phyloP scores from a whole-genome alignment of 92 coral and sea anemone genomes.

The Hydrozoanthus gracilis region DNA sequence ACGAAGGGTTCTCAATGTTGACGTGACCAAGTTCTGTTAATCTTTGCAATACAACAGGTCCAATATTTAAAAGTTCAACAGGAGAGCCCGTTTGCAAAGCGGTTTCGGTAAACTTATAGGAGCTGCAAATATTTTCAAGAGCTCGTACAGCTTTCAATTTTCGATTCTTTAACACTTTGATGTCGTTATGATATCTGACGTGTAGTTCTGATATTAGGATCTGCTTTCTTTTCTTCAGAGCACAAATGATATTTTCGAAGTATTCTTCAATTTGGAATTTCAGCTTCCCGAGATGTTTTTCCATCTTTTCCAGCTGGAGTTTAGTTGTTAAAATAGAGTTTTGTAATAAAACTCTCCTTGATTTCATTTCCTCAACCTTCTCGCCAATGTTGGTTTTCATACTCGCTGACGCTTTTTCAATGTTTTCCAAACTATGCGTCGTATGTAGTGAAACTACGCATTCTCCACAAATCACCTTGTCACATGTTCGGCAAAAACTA shows the following conservation, averaged over 20 bases:
- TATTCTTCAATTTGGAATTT: conserved; percentile 65
- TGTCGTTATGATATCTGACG: conserved; percentile 51
- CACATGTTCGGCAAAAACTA: conserved; percentile 69
- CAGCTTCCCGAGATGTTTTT: conserved; percentile 50
- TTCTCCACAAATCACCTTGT: conserved; percentile 55
- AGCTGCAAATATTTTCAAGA: conserved; percentile 51
- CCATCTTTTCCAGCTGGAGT: conserved; percentile 52
- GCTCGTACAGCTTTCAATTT: conserved; percentile 52
- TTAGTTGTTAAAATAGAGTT: conserved; percentile 42
- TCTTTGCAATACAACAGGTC: conserved; percentile 54
- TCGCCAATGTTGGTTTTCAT: conserved; percentile 60
- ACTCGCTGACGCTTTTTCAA: conserved; percentile 52
- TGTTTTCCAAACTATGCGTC: conserved; percentile 46
- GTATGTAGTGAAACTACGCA: conserved; percentile 60
- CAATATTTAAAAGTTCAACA: conserved; percentile 67
- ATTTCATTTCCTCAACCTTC: conserved; percentile 61
- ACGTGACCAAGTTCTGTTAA: conserved; percentile 58
- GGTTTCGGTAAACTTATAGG: conserved; percentile 67
- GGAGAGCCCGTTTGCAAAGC: conserved; percentile 66
- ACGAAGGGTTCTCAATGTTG: conserved; percentile 15
- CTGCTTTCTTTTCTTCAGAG: conserved; percentile 71
- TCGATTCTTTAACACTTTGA: conserved; percentile 59
- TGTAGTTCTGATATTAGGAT: conserved; percentile 64
- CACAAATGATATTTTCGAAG: conserved; percentile 63
- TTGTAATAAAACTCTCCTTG: conserved; percentile 49